Evolutionary conservation across 2,797 vertebrate species (phyloP).

Genomic region (Propithecus deckenii): DNA sequence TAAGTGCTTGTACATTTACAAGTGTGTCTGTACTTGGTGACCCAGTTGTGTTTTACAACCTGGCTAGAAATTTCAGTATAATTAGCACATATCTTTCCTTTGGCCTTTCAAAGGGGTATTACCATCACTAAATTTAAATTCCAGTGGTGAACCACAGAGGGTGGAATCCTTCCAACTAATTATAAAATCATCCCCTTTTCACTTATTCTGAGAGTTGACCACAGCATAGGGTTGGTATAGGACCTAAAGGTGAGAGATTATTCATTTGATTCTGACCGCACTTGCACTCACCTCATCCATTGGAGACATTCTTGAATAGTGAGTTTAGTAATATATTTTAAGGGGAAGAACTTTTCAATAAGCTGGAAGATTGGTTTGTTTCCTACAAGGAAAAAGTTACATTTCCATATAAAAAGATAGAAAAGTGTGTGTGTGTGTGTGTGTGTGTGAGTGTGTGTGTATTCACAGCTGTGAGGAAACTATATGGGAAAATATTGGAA

Average conservation of each 20-base stretch:
- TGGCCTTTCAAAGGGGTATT: slow-evolving; percentile 67
- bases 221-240: slow-evolving; percentile 6
- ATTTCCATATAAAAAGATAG: background rate
- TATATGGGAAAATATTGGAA: background rate
- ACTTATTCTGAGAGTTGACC: slow-evolving; percentile 44
- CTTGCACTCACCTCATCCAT: background rate
- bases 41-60: slow-evolving; percentile 46
- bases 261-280: background rate
- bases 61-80: slow-evolving; percentile 65
- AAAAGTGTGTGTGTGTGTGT: background rate
- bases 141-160: slow-evolving; percentile 63
- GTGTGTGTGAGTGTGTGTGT: too few species aligned
- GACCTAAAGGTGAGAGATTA: background rate
- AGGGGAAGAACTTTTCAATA: background rate
- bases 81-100: slow-evolving; percentile 68
- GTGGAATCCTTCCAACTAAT: slow-evolving; percentile 64
- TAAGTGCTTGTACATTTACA: background rate
- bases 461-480: background rate
- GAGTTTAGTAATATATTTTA: background rate
- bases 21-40: slow-evolving; percentile 30
- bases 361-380: background rate
- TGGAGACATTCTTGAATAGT: background rate
- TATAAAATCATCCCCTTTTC: slow-evolving; percentile 67
- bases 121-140: slow-evolving; percentile 75
- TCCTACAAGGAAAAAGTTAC: background rate